Conservation (phyloP, 2,888 invertebrate genomes). For the Flexamia atlantica region DNA sequence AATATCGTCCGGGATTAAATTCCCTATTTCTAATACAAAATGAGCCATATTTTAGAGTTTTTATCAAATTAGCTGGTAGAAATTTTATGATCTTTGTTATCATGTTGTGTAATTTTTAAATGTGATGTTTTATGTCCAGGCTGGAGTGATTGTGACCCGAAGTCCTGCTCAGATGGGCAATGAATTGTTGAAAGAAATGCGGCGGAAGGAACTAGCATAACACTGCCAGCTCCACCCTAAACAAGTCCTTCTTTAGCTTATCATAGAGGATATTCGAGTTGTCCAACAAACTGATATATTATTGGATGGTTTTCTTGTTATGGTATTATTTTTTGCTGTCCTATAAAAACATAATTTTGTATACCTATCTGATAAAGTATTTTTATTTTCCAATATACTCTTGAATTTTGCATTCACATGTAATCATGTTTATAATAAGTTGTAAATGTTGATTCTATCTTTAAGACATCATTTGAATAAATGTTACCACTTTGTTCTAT, state of each 20-base stretch:
- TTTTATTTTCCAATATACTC: not conserved
- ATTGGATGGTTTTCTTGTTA: not conserved
- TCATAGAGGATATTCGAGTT: not conserved
- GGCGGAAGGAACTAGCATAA: constrained; percentile 80
- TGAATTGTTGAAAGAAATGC: constrained; percentile 93
- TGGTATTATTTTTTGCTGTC: not conserved
- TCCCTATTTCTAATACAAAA: no score
- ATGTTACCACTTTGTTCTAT: constrained; percentile 21
- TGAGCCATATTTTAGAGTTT: no score
- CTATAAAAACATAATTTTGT: not conserved
- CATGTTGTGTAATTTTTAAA: constrained; percentile 22
- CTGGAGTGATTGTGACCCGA: constrained; percentile 95
- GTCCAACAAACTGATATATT: not conserved
- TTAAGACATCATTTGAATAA: constrained; percentile 33
- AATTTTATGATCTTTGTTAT: not conserved
- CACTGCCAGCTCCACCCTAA: not conserved
- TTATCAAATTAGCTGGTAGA: no score
- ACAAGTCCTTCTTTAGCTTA: constrained; percentile 1
- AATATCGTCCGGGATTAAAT: no score
- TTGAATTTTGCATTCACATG: not conserved
- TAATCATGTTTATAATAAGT: not conserved
- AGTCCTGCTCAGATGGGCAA: constrained; percentile 98
- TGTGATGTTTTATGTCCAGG: constrained; percentile 74
- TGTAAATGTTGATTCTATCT: constrained; percentile 10
- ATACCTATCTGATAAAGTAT: not conserved